Evolutionary conservation across 2,113 vertebrate species (phyloP).

Genomic region (Hypomesus transpacificus): DNA sequence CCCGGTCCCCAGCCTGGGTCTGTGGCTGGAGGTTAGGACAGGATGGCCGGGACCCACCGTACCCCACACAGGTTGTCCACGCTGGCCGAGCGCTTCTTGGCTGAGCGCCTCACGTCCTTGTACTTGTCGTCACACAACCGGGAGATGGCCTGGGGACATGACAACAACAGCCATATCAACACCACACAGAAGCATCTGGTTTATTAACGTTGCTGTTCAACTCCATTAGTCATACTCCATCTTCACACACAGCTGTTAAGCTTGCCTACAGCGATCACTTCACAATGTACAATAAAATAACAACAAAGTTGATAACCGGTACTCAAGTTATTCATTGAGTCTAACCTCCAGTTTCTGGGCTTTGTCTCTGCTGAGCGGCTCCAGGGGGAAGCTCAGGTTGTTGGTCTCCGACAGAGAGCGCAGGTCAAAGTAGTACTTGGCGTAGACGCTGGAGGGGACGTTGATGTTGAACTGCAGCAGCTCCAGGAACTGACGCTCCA

Average conservation of each 20-base stretch:
- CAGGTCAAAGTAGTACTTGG: conserved; percentile 99
- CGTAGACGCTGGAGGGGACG: conserved; percentile 97
- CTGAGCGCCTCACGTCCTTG: conserved; percentile 88
- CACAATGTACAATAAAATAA: too few relatives aligned
- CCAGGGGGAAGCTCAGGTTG: conserved; percentile 93
- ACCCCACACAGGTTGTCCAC: conserved; percentile 91
- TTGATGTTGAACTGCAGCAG: conserved; percentile 99
- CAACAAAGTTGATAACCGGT: background rate
- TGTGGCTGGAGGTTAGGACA: conserved; percentile 79
- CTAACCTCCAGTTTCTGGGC: conserved; percentile 94
- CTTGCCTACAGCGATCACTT: too few relatives aligned
- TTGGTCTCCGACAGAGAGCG: conserved; percentile 95
- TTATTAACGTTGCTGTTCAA: too few relatives aligned
- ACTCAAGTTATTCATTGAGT: too few relatives aligned
- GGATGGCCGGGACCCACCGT: conserved; percentile 92
- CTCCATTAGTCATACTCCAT: too few relatives aligned
- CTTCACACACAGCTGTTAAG: too few relatives aligned
- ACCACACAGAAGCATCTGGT: too few relatives aligned
- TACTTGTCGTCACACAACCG: conserved; percentile 95
- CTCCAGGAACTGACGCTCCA: conserved; percentile 97
- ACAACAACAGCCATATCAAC: background rate
- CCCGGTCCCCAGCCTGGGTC: background rate
- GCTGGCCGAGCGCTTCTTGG: conserved; percentile 90
- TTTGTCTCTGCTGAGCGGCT: conserved; percentile 93
- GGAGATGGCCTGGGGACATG: conserved; percentile 84